These are phyloP conservation scores for Caenorhabditis sp. DNA, from an alignment of 2,888 invertebrate genomes.

Conservation along the genomic window DNA sequence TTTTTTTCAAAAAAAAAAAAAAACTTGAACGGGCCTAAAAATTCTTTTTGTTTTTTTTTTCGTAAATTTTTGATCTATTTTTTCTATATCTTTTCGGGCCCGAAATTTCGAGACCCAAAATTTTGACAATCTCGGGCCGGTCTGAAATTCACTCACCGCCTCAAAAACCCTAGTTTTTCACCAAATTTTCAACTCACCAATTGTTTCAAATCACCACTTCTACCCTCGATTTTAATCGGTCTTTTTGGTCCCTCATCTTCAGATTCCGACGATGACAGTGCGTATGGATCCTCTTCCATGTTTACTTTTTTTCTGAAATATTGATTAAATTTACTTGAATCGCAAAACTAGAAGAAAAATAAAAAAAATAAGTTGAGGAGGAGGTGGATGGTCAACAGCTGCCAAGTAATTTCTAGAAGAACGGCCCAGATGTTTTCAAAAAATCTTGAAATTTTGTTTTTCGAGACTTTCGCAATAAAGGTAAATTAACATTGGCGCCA, in stretches of 20 bases:
- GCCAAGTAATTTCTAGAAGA: slow-evolving; percentile 17
- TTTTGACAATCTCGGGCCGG: no score
- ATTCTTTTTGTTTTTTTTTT: no score
- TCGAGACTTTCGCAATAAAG: no score
- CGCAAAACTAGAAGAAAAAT: slow-evolving; percentile 9
- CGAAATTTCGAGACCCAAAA: no score
- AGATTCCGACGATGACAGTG: slow-evolving; percentile 66
- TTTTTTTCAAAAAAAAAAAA: no score
- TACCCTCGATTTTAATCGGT: slow-evolving; percentile 68
- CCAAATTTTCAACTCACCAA: slow-evolving; percentile 49
- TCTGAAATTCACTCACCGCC: no score
- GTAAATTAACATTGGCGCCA: no score
- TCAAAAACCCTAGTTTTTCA: neutral
- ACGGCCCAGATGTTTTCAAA: neutral
- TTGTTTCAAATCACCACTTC: slow-evolving; percentile 61
- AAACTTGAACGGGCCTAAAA: no score
- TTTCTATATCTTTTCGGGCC: no score
- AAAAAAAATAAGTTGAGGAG: slow-evolving; percentile 13
- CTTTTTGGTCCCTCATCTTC: slow-evolving; percentile 64
- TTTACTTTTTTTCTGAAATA: neutral
- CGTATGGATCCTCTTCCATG: slow-evolving; percentile 70
- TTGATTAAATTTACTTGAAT: neutral
- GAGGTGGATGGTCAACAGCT: slow-evolving; percentile 13
- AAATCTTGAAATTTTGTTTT: neutral
- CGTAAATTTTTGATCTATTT: no score